Conservation (phyloP, 1,140 invertebrate genomes). For the Panagrolaimus sp. region DNA sequence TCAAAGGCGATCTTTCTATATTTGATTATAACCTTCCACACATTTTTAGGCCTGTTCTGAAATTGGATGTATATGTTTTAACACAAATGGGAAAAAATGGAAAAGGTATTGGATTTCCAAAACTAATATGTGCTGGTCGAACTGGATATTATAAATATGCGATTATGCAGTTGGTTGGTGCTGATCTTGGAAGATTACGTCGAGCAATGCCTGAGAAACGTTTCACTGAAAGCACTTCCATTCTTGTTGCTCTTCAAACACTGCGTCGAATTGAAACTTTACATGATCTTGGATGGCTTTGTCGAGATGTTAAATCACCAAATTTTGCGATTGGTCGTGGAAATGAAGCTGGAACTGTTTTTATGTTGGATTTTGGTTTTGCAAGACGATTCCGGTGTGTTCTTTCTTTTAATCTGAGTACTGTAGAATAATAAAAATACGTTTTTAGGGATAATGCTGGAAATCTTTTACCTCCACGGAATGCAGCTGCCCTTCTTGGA, state of each 20-base stretch:
- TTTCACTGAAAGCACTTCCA: constrained; percentile 39
- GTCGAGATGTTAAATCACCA: constrained; percentile 46
- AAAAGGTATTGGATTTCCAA: constrained; percentile 21
- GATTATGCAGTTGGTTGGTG: constrained; percentile 32
- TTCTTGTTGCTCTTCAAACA: constrained; percentile 36
- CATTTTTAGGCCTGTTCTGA: constrained; percentile 31
- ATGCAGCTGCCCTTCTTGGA: constrained; percentile 40
- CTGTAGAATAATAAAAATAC: not conserved
- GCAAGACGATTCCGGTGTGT: constrained; percentile 37
- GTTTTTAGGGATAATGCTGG: constrained; percentile 41
- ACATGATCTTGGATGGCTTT: constrained; percentile 42
- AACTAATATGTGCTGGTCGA: constrained; percentile 29
- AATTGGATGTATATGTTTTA: constrained; percentile 38
- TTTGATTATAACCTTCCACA: not conserved
- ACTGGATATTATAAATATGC: constrained; percentile 28
- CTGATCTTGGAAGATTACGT: constrained; percentile 25
- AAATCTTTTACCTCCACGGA: constrained; percentile 32
- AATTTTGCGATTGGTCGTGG: constrained; percentile 46
- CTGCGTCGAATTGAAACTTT: constrained; percentile 37
- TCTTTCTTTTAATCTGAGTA: not conserved
- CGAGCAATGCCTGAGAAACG: constrained; percentile 25
- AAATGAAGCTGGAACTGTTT: constrained; percentile 30
- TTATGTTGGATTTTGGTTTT: constrained; percentile 52
- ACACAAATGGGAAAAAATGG: constrained; percentile 18
- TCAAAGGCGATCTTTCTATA: not conserved